Percentiles rank a stretch among this genome's conserved stretches.
These are phyloP conservation scores for Dasyornis broadbenti DNA, from an alignment of 2,113 vertebrate genomes.

Conservation along the genomic window DNA sequence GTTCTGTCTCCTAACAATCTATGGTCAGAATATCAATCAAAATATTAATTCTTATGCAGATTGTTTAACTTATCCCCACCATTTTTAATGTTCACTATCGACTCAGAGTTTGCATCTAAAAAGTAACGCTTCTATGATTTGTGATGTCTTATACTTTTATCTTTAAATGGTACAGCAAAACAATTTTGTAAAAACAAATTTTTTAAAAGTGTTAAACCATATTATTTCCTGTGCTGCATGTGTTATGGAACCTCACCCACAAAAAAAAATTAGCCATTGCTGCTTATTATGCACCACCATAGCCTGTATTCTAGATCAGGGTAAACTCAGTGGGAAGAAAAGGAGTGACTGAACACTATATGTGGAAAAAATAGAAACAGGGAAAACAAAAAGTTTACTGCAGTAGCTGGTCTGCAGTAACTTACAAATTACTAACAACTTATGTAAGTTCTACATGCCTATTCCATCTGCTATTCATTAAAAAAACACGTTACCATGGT, in stretches of 20 bases:
- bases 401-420: slow-evolving; percentile 78
- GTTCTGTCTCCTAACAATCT: neutral
- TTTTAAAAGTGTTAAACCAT: neutral
- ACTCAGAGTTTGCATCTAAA: neutral
- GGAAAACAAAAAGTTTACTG: slow-evolving; percentile 75
- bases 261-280: slow-evolving; percentile 16
- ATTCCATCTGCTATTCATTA: slow-evolving; percentile 83
- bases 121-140: neutral
- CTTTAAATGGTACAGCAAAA: neutral
- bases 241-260: slow-evolving; percentile 1
- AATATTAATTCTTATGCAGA: neutral
- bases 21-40: neutral
- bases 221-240: neutral
- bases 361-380: slow-evolving; percentile 63
- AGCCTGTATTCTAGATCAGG: slow-evolving; percentile 39
- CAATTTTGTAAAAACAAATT: neutral
- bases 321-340: slow-evolving; percentile 55
- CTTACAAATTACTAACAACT: slow-evolving; percentile 83
- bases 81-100: neutral
- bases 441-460: slow-evolving; percentile 82
- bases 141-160: neutral
- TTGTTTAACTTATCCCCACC: neutral
- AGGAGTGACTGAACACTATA: slow-evolving; percentile 31
- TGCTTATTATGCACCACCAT: slow-evolving; percentile 46
- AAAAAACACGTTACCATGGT: slow-evolving; percentile 74